Evolutionary conservation across 2,888 invertebrate genomes (phyloP), one percentile per base, ranked within the genome.

Genomic region (Drosophila buzzatii): DNA sequence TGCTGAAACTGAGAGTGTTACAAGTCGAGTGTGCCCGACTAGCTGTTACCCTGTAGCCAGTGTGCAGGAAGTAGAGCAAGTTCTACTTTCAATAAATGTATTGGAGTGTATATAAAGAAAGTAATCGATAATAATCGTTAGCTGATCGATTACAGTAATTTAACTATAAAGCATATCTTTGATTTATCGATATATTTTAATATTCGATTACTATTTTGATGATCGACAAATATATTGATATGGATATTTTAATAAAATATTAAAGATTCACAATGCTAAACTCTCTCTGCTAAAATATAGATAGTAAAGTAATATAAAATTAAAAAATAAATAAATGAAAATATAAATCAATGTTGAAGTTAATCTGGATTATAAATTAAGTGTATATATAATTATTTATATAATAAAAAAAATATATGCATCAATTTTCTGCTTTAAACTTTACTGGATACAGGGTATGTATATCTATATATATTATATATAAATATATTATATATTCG

Each of bases 31-130:
- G 31, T 20, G 42, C 41, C 8, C 42, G 42, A 53, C 66, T 35
- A 45, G 16, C 10, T 31, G 4, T 33, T 67, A 53, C 45, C 66
- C 52, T 45, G 66, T 53, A 45, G 14, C 47, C 37, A 37, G 37
- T 12, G 23, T 7, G 16, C 9, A 3, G 18, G 18, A 7, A 27
- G 27, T 27, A 41, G 8, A 27, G 10, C 4, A 7, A 4, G 10
- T 20, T 31, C 14, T 2, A 23, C 23, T n/a, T 5, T 27, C 6
- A 37, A 23, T 12, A 9, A 35, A 33, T 45, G 47, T 47, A 37
- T 33, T 1, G 2, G 9, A 33, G 9, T 41, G 44, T 23, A 44
- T 23, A 14, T 23, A 2, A 23, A 8, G 20, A 52, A 47, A 9
- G 9, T 9, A 27, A 27, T 16, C 27, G 16, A 27, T 45, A 44